These are phyloP conservation scores for Huso huso DNA, from an alignment of 2,797 vertebrate species.

Conservation along the genomic window DNA sequence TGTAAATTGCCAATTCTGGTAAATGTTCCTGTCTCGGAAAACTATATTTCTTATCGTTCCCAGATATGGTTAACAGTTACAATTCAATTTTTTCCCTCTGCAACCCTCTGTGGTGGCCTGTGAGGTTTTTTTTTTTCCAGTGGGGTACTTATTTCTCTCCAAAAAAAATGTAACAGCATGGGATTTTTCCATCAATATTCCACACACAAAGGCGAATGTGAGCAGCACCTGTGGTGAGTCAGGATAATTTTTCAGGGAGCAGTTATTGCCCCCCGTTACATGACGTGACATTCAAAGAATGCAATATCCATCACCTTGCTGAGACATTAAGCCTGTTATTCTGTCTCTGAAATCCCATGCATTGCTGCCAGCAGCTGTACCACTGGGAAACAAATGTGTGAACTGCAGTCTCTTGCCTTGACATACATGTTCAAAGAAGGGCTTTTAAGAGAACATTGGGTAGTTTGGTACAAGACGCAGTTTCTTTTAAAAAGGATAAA, in stretches of 20 bases:
- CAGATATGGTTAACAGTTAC: neutral
- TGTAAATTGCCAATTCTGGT: neutral
- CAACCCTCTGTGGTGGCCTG: neutral
- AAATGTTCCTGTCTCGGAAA: neutral
- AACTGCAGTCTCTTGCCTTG: conserved; percentile 4
- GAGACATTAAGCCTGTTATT: conserved; percentile 40
- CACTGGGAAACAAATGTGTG: neutral
- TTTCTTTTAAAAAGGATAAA: conserved; percentile 37
- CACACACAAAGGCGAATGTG: conserved; percentile 34
- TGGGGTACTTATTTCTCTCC: conserved; percentile 20
- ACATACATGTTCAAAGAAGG: conserved; percentile 24
- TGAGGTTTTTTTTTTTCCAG: conserved; percentile 14
- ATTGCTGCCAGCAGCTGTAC: conserved; percentile 4
- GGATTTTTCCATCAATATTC: conserved; percentile 29
- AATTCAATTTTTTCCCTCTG: neutral
- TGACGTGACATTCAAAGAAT: conserved; percentile 50
- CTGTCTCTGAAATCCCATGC: conserved; percentile 21
- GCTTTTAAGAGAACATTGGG: conserved; percentile 13
- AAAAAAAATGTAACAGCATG: conserved; percentile 11
- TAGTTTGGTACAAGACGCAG: conserved; percentile 20
- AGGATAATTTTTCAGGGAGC: conserved; percentile 28
- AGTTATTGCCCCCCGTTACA: conserved; percentile 36
- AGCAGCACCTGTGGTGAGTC: conserved; percentile 34
- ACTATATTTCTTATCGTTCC: neutral
- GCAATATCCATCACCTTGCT: conserved; percentile 39